Evolutionary conservation across 2,113 vertebrate genomes (phyloP).

Genomic region (Spea bombifrons): DNA sequence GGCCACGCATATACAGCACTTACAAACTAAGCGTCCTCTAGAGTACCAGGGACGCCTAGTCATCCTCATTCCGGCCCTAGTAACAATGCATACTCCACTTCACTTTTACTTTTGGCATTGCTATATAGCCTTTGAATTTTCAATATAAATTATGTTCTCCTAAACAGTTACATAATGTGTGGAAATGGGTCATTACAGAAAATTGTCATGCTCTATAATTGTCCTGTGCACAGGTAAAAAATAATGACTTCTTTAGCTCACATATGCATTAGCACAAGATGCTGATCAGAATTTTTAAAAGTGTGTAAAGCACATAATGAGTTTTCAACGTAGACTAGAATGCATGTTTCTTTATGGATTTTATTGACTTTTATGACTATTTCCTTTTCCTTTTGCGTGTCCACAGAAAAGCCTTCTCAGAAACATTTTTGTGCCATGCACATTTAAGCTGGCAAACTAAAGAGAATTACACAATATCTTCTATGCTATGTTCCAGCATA

Average conservation of each 20-base stretch:
- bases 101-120: too few relatives aligned
- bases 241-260: background rate
- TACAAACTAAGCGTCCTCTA: too few relatives aligned
- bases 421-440: conserved; percentile 1
- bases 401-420: conserved; percentile 61
- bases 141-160: too few relatives aligned
- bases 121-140: too few relatives aligned
- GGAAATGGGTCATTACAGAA: too few relatives aligned
- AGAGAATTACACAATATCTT: conserved; percentile 15
- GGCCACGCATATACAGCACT: too few relatives aligned
- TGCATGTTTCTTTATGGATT: conserved; percentile 50
- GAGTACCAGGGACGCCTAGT: too few relatives aligned
- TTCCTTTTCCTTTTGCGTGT: conserved; percentile 30
- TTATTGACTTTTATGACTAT: too few relatives aligned
- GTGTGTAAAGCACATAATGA: background rate
- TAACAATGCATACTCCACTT: too few relatives aligned
- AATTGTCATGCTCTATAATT: background rate
- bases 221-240: background rate
- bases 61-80: too few relatives aligned
- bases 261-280: conserved; percentile 5
- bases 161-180: too few relatives aligned
- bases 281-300: conserved; percentile 25
- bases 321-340: background rate
- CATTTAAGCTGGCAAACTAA: conserved; percentile 59
- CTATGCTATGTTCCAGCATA: conserved; percentile 10